These are phyloP conservation scores for Alviniconcha marisindica DNA, from an alignment of 1,140 invertebrate genomes.

Conservation along the genomic window DNA sequence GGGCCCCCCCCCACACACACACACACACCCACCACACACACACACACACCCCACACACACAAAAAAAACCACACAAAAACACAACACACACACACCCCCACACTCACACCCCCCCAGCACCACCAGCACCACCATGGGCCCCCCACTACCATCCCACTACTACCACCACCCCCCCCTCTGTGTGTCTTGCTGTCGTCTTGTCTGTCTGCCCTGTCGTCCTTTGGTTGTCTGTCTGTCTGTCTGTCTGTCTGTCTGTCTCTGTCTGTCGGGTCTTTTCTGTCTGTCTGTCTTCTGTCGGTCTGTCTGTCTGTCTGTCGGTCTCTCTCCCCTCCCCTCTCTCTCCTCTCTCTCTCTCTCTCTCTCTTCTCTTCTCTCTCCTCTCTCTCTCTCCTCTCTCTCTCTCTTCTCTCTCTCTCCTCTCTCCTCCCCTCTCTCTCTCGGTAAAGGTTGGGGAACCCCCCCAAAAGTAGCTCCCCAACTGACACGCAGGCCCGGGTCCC, in stretches of 20 bases:
- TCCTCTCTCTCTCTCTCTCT: background rate
- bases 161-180: background rate
- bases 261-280: background rate
- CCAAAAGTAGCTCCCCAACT: no score
- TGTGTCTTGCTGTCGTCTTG: background rate
- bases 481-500: no score
- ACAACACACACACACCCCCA: no score
- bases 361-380: background rate
- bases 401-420: constrained; percentile 25
- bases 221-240: background rate
- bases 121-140: no score
- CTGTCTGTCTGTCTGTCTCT: background rate
- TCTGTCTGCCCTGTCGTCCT: background rate
- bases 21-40: no score
- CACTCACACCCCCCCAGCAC: no score
- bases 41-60: no score
- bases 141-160: no score
- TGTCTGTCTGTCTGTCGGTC: background rate
- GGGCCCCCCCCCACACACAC: no score
- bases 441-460: no score
- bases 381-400: constrained; percentile 16
- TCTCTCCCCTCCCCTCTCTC: background rate
- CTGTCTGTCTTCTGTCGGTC: background rate
- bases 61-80: no score
- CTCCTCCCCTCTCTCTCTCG: background rate